Percentiles rank a stretch among this genome's conserved stretches.
phyloP scores from a whole-genome alignment of 2,113 vertebrate species.

The Danio rerio region GRCz12tu NC_133184.1:34175501-34176000 shows the following conservation, averaged over 20 bases:
- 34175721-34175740: no score
- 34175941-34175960: conserved; percentile 77
- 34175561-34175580: not conserved
- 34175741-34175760: no score
- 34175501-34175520: no score
- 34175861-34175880: conserved; percentile 62
- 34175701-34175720: not conserved
- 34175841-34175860: conserved; percentile 63
- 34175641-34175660: not conserved
- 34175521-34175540: not conserved
- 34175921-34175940: conserved; percentile 67
- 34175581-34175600: conserved; percentile 6
- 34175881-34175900: conserved; percentile 72
- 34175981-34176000: conserved; percentile 68
- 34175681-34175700: not conserved
- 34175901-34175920: conserved; percentile 72
- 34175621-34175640: conserved; percentile 17
- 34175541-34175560: not conserved
- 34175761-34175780: no score
- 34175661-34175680: conserved; percentile 23
- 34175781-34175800: not conserved
- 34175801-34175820: conserved; percentile 12
- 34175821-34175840: conserved; percentile 59
- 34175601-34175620: conserved; percentile 21
- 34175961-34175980: conserved; percentile 59